Base-by-base conservation (phyloP, 2,113 vertebrate species). In the Empidonax traillii region DNA sequence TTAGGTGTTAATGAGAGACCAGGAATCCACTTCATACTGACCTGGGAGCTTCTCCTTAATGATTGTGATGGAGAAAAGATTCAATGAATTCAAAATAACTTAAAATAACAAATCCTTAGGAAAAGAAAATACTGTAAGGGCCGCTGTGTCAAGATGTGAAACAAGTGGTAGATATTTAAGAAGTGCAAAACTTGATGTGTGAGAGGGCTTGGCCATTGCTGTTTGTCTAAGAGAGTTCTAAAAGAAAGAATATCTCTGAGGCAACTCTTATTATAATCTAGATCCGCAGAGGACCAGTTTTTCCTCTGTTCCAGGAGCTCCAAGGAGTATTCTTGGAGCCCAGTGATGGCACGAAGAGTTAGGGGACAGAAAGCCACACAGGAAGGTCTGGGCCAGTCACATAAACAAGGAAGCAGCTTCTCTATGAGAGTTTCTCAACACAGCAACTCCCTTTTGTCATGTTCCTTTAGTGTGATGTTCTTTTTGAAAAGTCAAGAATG, bases 121-220 rank as follows among this genome's bases (percentile, higher is more conserved):
- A 49, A 17, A 61, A 52, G 5, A 12, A 65, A 68, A 15, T 12
- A 28, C 7, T 12, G 0, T 1, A 3, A 19, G 22, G 8, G 13
- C 22, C 35, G 0, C 55, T 72, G 24, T 51, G 80, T 73, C 33
- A 68, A 25, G 85, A 28, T 2, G 1, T 16, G 15, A 19, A 61
- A 56, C 7, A 44, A 69, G 27, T 3, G 15, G 14, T 7, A 15
- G 3, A 15, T n/a, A 19, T 18, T 61, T 17, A 28, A 56, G 9
- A 72, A 71, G 14, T 28, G 39, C 16, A 37, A 37, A 76, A 65
- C 25, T 17, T 35, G 33, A 9, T 7, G 14, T 37, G 56, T 43
- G 39, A 63, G 49, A 65, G 25, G 21, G 12, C 25, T 6, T 18
- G 41, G 49, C 33, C 12, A 5, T 47, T 66, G 55, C 27, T 77